Evolutionary conservation across 2,113 vertebrate genomes (phyloP), one percentile per base, ranked within the genome.

Genomic region (Periophthalmus modestus): DNA sequence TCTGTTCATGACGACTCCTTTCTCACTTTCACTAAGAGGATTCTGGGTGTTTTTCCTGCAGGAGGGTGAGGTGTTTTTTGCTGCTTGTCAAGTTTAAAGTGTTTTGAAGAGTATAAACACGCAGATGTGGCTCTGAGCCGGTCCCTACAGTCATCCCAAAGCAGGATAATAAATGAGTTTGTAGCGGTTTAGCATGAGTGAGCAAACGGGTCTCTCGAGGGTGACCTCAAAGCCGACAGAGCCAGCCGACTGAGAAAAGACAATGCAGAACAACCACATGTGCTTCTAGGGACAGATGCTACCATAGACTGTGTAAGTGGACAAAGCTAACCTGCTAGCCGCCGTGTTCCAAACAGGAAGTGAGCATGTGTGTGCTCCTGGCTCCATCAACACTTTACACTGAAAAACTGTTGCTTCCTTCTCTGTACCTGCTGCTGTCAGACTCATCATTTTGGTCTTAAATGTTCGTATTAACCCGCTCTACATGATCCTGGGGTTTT

Each of bases 151-250:
- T 79, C 57, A 83, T 70, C 71, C 74, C 48, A 69, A 74, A 80
- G 82, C 58, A 69, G 78, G 74, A 82, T 71, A 66, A 85, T 81
- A 75, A 77, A 87, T 83, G 63, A 63, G 33, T 81, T 76, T 72
- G 36, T 70, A 79, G 68, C 63, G 47, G 59, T 47, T 10, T 76
- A 50, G 57, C 68, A 36, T 24, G 78, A 83, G 78, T 23, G 0
- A 73, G 73, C 15, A 21, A 13, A 74, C 58, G 39, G 73, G 63
- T 77, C 50, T 79, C 76, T 61, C 66, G 16, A 36, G 65, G 62
- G 39, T 71, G 77, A 87, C 78, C 79, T 7, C 68, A 59, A 74
- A 73, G 24, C 65, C 68, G 61, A 85, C 43, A 50, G 66, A 67
- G 63, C 55, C 28, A 79, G 63, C 46, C 58, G 58, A 50, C 55